Evolutionary conservation across 2,797 vertebrate species (phyloP).

Genomic region (Acrossocheilus wenchowensis): DNA sequence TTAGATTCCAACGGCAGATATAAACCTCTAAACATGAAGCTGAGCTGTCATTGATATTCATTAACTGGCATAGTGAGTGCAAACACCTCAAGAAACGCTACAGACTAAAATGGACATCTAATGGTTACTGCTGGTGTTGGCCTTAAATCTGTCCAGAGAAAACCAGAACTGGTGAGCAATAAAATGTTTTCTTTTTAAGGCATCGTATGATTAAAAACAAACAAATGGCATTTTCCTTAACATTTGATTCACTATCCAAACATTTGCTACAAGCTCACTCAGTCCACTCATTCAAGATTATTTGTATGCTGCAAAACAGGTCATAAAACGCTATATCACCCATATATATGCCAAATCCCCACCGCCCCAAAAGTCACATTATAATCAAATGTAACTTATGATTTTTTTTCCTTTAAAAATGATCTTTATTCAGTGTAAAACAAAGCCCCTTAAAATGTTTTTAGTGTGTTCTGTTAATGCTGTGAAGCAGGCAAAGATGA

Average conservation of each 20-base stretch:
- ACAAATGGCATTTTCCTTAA: background rate
- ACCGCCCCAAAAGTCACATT: too few species aligned
- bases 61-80: background rate
- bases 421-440: background rate
- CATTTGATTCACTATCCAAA: background rate
- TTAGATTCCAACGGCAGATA: slow-evolving; percentile 9
- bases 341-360: too few species aligned
- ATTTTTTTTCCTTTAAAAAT: background rate
- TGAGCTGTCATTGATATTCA: slow-evolving; percentile 12
- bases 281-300: background rate
- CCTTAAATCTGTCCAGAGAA: slow-evolving; percentile 11
- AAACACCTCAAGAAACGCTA: slow-evolving; percentile 23
- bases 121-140: background rate
- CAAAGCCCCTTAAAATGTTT: background rate
- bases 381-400: background rate
- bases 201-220: background rate
- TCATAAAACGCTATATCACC: background rate
- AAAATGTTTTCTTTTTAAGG: background rate
- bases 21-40: slow-evolving; percentile 18
- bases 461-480: background rate
- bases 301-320: background rate
- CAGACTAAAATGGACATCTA: slow-evolving; percentile 18
- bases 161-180: background rate
- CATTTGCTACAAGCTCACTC: background rate
- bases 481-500: background rate